A percentile compares a stretch with the other conserved stretches of the same genome.
Evolutionary conservation across 2,888 invertebrate genomes (phyloP).

Genomic region (Leptinotarsa tumamoca): DNA sequence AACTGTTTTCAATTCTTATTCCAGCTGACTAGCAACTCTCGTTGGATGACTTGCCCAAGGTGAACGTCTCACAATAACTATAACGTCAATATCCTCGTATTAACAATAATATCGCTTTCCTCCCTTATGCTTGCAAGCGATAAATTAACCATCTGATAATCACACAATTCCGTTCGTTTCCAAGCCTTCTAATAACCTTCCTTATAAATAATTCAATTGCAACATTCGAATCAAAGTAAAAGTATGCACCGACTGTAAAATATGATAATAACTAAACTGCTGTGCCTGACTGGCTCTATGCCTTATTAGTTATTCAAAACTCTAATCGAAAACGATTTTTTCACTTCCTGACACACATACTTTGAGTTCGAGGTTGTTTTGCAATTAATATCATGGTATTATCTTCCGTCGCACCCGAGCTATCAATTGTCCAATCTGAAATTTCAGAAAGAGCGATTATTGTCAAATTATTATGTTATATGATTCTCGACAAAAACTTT

Average conservation of each 20-base stretch:
- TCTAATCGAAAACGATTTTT: neutral
- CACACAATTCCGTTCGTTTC: neutral
- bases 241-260: conserved; percentile 20
- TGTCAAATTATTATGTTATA: neutral
- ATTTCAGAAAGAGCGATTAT: neutral
- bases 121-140: neutral
- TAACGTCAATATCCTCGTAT: too few species aligned
- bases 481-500: too few species aligned
- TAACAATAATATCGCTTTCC: too few species aligned
- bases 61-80: too few species aligned
- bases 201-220: conserved; percentile 23
- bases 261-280: conserved; percentile 25
- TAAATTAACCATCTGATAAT: neutral
- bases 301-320: conserved; percentile 22
- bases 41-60: too few species aligned
- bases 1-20: too few species aligned
- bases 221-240: conserved; percentile 24
- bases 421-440: neutral
- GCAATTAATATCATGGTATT: neutral
- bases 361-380: neutral
- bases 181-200: conserved; percentile 18
- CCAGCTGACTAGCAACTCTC: too few species aligned
- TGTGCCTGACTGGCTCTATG: conserved; percentile 16
- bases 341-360: conserved; percentile 9
- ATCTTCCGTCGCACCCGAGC: neutral